Evolutionary conservation across 2,888 invertebrate species (phyloP).

Genomic region (Temnothorax rugatulus): DNA sequence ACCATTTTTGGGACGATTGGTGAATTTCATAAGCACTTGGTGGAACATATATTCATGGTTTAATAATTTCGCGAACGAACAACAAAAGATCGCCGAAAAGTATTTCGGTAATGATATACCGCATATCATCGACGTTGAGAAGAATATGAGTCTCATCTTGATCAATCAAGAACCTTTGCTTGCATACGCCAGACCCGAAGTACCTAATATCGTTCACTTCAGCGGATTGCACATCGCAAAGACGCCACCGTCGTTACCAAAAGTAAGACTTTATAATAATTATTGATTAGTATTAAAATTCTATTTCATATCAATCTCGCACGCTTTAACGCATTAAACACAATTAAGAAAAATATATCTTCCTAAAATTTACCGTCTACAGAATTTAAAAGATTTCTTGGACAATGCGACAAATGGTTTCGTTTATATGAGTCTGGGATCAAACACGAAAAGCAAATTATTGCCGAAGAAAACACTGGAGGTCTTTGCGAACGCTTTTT

Average conservation of each 20-base stretch:
- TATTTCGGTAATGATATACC: constrained; percentile 66
- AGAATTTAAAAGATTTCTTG: constrained; percentile 71
- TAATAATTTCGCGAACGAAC: constrained; percentile 27
- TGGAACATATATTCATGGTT: constrained; percentile 17
- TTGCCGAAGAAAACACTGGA: constrained; percentile 58
- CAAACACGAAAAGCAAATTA: constrained; percentile 62
- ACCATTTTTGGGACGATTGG: constrained; percentile 68
- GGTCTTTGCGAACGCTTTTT: constrained; percentile 69
- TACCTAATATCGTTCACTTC: constrained; percentile 68
- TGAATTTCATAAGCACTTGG: constrained; percentile 62
- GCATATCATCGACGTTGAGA: constrained; percentile 62
- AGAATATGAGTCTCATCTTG: constrained; percentile 70
- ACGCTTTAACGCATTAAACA: too few species aligned
- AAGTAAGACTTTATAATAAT: constrained; percentile 37
- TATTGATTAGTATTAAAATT: not conserved
- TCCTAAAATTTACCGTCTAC: not conserved
- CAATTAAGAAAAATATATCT: not conserved
- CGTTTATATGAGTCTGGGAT: constrained; percentile 76
- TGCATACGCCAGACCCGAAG: constrained; percentile 62
- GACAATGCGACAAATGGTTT: constrained; percentile 73
- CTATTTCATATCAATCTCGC: not conserved
- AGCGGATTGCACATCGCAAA: constrained; percentile 62
- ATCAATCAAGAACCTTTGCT: constrained; percentile 65
- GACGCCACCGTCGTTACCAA: constrained; percentile 46
- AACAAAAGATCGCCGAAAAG: constrained; percentile 65